These are phyloP conservation scores for Lichenostomus cassidix DNA, from an alignment of 2,113 vertebrate species.

Conservation along the genomic window DNA sequence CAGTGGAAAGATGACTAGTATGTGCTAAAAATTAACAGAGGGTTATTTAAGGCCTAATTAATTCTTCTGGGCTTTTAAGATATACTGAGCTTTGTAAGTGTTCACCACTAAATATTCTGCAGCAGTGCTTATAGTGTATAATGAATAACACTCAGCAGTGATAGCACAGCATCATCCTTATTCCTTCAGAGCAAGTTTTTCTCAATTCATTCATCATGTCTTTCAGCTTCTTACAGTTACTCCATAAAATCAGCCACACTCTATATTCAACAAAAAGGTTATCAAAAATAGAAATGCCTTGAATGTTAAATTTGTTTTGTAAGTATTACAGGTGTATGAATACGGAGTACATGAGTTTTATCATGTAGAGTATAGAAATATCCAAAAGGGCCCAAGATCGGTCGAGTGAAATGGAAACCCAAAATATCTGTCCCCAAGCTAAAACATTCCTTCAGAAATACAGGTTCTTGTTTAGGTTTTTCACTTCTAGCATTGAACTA, in stretches of 20 bases:
- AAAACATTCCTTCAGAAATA: background rate
- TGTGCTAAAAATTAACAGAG: slow-evolving; percentile 23
- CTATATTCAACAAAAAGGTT: slow-evolving; percentile 13
- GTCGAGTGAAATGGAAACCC: background rate
- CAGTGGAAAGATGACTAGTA: background rate
- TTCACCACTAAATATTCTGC: slow-evolving; percentile 43
- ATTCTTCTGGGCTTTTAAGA: slow-evolving; percentile 30
- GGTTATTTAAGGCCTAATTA: slow-evolving; percentile 18
- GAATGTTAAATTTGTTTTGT: slow-evolving; percentile 33
- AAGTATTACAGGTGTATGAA: background rate
- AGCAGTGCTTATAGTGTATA: slow-evolving; percentile 15
- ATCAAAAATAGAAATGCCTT: slow-evolving; percentile 32
- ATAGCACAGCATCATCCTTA: slow-evolving; percentile 29
- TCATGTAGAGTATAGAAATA: background rate
- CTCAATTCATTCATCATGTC: slow-evolving; percentile 36
- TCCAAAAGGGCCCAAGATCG: background rate
- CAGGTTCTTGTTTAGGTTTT: background rate
- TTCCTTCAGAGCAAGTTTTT: slow-evolving; percentile 16
- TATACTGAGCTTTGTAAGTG: background rate
- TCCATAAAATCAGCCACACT: slow-evolving; percentile 26
- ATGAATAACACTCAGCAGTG: slow-evolving; percentile 40
- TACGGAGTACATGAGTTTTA: background rate
- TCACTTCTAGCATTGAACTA: background rate
- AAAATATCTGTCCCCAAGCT: background rate
- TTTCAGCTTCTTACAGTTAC: slow-evolving; percentile 16